Percentiles rank a stretch among this genome's conserved stretches.
phyloP scores from a whole-genome alignment of 2,797 vertebrate species.

The Phataginus tricuspis region DNA sequence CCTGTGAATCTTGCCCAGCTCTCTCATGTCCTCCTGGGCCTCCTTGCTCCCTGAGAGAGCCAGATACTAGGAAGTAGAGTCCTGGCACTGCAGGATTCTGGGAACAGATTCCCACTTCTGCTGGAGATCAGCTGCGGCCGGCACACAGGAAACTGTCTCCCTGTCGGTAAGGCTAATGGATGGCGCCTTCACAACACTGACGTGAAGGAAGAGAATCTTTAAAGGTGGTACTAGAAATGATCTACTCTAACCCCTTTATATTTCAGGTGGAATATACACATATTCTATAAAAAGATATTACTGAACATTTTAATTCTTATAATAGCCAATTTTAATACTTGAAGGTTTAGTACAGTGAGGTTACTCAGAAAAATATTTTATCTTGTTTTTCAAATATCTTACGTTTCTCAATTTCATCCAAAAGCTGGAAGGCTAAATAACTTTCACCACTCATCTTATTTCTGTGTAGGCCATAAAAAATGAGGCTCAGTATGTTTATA shows the following conservation, averaged over 20 bases:
- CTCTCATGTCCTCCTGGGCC: not conserved
- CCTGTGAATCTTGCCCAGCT: not conserved
- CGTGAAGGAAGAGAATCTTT: too few relatives aligned
- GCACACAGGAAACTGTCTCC: not conserved
- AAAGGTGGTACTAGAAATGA: not conserved
- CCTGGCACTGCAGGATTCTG: not conserved
- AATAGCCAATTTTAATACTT: not conserved
- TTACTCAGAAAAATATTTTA: not conserved
- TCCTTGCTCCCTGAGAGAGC: not conserved
- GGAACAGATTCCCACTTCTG: not conserved
- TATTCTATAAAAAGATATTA: not conserved
- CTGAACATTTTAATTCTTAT: not conserved
- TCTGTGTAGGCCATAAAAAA: not conserved
- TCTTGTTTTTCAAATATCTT: constrained; percentile 10
- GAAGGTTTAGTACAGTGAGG: not conserved
- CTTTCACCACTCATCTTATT: not conserved
- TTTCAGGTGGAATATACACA: not conserved
- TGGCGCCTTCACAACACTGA: not conserved
- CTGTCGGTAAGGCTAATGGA: not conserved
- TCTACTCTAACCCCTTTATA: not conserved
- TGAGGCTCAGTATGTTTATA: not conserved
- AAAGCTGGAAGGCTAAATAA: not conserved
- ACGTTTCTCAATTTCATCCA: not conserved
- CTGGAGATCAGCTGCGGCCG: not conserved
- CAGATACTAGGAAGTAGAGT: not conserved